A percentile compares a stretch with the other conserved stretches of the same genome.
These are phyloP conservation scores for Orchesella flavescens DNA, from an alignment of 2,888 invertebrate species.

Conservation along the genomic window DNA sequence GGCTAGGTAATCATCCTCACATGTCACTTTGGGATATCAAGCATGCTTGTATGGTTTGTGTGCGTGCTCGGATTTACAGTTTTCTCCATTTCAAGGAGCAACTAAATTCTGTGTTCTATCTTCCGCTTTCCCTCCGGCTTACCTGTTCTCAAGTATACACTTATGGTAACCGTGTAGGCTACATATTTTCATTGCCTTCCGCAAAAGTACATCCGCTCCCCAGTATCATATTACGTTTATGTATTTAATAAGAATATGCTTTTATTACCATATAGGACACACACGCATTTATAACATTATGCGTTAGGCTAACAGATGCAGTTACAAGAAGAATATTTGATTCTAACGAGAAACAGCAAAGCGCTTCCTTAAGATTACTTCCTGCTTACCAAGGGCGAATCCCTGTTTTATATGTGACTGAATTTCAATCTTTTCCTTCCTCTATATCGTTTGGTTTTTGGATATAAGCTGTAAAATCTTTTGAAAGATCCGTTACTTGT, in stretches of 20 bases:
- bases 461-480: constrained; percentile 9
- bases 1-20: neutral
- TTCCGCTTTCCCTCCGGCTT: constrained; percentile 16
- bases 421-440: constrained; percentile 11
- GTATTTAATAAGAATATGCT: neutral
- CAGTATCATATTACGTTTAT: neutral
- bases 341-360: neutral
- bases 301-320: neutral
- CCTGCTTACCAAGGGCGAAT: neutral
- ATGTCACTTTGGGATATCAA: neutral
- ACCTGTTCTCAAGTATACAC: neutral
- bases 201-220: too few relatives aligned
- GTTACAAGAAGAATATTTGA: neutral
- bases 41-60: neutral
- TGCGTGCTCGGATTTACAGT: constrained; percentile 17
- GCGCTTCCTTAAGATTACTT: constrained; percentile 4
- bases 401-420: neutral
- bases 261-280: neutral
- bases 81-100: constrained; percentile 11
- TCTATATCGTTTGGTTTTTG: too few relatives aligned
- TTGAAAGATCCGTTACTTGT: neutral
- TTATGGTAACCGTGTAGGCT: neutral
- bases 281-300: neutral
- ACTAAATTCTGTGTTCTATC: neutral
- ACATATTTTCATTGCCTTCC: too few relatives aligned